Evolutionary conservation across 1,140 invertebrate species (phyloP).

Genomic region (Drosophila santomea): DNA sequence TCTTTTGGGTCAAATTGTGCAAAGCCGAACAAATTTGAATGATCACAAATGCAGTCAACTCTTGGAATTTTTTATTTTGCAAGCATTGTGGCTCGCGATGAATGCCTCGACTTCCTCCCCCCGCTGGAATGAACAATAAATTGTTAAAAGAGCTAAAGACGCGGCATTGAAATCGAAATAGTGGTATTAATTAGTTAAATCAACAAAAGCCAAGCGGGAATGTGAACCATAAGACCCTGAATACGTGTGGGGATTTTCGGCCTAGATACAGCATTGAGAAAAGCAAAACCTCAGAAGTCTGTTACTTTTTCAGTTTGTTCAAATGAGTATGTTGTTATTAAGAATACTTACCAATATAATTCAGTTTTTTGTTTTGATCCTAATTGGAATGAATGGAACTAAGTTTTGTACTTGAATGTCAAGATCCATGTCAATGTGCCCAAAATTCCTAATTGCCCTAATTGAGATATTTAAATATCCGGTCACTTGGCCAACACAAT

Average conservation of each 20-base stretch:
- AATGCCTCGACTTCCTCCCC: conserved; percentile 14
- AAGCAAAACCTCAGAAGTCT: background rate
- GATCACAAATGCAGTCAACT: conserved; percentile 36
- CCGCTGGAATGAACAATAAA: conserved; percentile 35
- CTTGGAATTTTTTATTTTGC: conserved; percentile 29
- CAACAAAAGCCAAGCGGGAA: conserved; percentile 41
- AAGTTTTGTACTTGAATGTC: background rate
- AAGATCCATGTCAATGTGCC: background rate
- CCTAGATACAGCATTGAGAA: conserved; percentile 22
- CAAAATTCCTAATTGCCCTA: conserved; percentile 2
- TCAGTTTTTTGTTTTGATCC: background rate
- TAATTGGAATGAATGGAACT: background rate
- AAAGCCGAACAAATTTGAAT: conserved; percentile 39
- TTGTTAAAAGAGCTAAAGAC: conserved; percentile 27
- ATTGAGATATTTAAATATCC: conserved; percentile 15
- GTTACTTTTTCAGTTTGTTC: no score
- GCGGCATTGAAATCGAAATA: conserved; percentile 49
- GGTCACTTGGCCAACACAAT: conserved; percentile 8
- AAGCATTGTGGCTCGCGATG: conserved; percentile 36
- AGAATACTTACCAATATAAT: no score
- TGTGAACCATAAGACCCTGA: conserved; percentile 40
- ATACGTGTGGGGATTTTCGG: conserved; percentile 10
- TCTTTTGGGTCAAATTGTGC: conserved; percentile 47
- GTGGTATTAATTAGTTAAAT: conserved; percentile 51
- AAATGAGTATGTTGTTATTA: no score